phyloP scores from a whole-genome alignment of 2,113 vertebrate species.

The Xiphophorus couchianus region DNA sequence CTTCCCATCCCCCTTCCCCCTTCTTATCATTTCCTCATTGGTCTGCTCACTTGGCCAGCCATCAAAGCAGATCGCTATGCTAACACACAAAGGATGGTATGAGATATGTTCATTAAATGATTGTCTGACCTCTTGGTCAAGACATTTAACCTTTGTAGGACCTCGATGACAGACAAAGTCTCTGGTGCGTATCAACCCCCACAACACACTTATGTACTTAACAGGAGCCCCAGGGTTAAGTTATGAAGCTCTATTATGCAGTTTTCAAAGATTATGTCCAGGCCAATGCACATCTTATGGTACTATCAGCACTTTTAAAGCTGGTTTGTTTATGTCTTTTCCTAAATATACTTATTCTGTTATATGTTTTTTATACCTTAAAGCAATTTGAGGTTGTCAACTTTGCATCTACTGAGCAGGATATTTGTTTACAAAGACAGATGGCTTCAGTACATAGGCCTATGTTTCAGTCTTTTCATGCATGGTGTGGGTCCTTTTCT shows the following conservation, averaged over 20 bases:
- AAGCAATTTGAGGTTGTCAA: not conserved
- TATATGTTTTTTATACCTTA: not conserved
- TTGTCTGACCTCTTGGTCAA: conserved; percentile 39
- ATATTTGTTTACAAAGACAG: too few species aligned
- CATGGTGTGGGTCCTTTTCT: too few species aligned
- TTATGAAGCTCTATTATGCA: conserved; percentile 26
- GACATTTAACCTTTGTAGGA: conserved; percentile 60
- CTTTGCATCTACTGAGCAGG: not conserved
- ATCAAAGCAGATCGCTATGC: conserved; percentile 53
- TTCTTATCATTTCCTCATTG: conserved; percentile 58
- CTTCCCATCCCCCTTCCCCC: conserved; percentile 18
- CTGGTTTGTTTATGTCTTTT: not conserved
- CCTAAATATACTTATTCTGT: not conserved
- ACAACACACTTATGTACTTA: conserved; percentile 22
- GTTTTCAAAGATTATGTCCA: conserved; percentile 21
- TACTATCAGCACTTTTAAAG: not conserved
- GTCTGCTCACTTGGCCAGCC: conserved; percentile 62
- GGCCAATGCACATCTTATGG: not conserved
- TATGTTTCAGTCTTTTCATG: too few species aligned
- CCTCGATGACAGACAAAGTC: not conserved
- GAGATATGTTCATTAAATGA: conserved; percentile 57
- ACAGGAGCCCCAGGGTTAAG: conserved; percentile 24
- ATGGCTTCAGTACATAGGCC: too few species aligned
- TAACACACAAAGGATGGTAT: conserved; percentile 24
- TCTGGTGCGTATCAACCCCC: conserved; percentile 19